Conservation (phyloP, 53 echinoderm and acorn worm species). For the Holothuria scabra region DNA sequence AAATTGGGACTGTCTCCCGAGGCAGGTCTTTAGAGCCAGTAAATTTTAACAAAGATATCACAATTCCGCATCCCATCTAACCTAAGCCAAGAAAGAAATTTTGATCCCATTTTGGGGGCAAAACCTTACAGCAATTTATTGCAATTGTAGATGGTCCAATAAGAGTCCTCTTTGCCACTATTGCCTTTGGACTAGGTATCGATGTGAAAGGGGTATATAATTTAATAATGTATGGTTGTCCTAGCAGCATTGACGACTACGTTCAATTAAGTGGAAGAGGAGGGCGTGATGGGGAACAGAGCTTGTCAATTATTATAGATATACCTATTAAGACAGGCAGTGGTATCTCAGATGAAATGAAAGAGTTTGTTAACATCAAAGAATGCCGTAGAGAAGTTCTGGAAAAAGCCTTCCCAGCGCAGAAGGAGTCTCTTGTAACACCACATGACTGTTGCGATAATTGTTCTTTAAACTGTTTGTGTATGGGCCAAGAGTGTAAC, state of each 20-base stretch:
- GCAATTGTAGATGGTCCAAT: not conserved
- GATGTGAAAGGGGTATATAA: constrained; percentile 21
- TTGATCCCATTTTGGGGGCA: too few relatives aligned
- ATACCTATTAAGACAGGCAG: not conserved
- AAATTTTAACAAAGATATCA: too few relatives aligned
- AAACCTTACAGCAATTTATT: too few relatives aligned
- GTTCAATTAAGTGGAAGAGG: constrained; percentile 3
- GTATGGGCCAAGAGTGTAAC: too few relatives aligned
- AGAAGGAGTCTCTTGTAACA: too few relatives aligned
- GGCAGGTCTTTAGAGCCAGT: too few relatives aligned
- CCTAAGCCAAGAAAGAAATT: too few relatives aligned
- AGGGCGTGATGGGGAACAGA: not conserved
- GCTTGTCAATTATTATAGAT: not conserved
- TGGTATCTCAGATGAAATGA: not conserved
- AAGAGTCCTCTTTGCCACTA: constrained; percentile 12
- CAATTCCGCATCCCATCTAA: too few relatives aligned
- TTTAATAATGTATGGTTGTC: not conserved
- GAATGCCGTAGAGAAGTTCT: constrained; percentile 14
- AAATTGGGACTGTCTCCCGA: too few relatives aligned
- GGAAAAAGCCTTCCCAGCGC: not conserved
- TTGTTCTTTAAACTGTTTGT: too few relatives aligned
- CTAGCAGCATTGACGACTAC: not conserved
- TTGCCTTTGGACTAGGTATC: constrained; percentile 9
- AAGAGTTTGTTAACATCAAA: not conserved
- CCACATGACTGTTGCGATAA: too few relatives aligned